Conservation (phyloP, 2,888 invertebrate species). For the Ecdyonurus torrentis region DNA sequence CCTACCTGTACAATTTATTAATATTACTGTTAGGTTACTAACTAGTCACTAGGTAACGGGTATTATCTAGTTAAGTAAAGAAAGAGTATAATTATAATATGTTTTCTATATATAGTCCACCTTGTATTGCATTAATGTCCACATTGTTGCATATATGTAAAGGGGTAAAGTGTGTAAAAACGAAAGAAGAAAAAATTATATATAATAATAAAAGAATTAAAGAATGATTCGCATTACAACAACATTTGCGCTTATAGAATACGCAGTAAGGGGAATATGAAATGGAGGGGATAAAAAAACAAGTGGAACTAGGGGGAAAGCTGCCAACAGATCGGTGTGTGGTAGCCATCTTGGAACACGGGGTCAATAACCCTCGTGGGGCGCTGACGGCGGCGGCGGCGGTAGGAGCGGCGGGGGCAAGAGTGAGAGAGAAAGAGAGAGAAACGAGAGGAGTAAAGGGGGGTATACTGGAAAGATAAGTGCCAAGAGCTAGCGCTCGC, state of each 20-base stretch:
- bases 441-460: not conserved
- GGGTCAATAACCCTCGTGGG: constrained; percentile 1
- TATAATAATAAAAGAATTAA: no score
- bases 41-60: not conserved
- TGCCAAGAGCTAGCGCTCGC: not conserved
- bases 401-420: constrained; percentile 10
- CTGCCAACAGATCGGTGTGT: constrained; percentile 1
- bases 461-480: not conserved
- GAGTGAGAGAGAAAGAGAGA: constrained; percentile 1
- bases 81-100: not conserved
- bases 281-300: constrained; percentile 4
- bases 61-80: not conserved
- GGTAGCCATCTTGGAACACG: not conserved
- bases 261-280: not conserved
- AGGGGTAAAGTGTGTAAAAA: not conserved
- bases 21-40: not conserved
- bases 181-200: no score
- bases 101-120: not conserved
- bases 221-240: not conserved
- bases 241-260: no score
- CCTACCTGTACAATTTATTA: no score
- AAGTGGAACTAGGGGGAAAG: constrained; percentile 3
- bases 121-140: not conserved
- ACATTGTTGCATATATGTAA: not conserved
- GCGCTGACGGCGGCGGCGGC: constrained; percentile 20